Evolutionary conservation across 2,888 invertebrate genomes (phyloP).

Genomic region (Eumerus sabulonum): DNA sequence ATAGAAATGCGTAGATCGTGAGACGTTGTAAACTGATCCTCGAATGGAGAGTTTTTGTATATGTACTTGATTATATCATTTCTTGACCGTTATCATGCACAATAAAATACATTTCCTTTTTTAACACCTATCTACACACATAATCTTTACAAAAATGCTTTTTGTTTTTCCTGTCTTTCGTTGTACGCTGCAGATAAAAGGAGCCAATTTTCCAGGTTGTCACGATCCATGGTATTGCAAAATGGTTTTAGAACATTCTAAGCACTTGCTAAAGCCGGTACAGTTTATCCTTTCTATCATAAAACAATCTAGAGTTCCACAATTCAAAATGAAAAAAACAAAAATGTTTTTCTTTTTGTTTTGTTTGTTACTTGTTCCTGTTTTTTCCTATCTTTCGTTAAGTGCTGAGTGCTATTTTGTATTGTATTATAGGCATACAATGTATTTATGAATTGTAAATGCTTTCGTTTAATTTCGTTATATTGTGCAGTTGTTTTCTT

Average conservation of each 20-base stretch:
- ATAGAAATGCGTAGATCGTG: no score
- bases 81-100: slow-evolving; percentile 29
- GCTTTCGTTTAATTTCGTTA: slow-evolving; percentile 56
- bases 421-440: slow-evolving; percentile 9
- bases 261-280: slow-evolving; percentile 98
- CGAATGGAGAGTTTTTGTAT: no score
- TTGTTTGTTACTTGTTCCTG: slow-evolving; percentile 37
- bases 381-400: slow-evolving; percentile 30
- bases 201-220: slow-evolving; percentile 97
- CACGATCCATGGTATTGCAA: slow-evolving; percentile 97
- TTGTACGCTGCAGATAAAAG: slow-evolving; percentile 88
- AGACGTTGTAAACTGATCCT: no score
- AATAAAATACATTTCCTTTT: slow-evolving; percentile 5
- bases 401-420: slow-evolving; percentile 46
- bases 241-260: slow-evolving; percentile 97
- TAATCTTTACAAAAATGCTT: slow-evolving; percentile 64
- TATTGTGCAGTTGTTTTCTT: slow-evolving; percentile 55
- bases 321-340: not conserved
- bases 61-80: no score
- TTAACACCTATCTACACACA: slow-evolving; percentile 50
- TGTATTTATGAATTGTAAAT: slow-evolving; percentile 8
- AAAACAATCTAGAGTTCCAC: slow-evolving; percentile 38
- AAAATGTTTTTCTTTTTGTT: slow-evolving; percentile 35
- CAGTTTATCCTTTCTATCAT: slow-evolving; percentile 75
- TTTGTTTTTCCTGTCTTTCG: slow-evolving; percentile 64